Conservation (phyloP, 2,888 invertebrate species). For the Idaea aversata region DNA sequence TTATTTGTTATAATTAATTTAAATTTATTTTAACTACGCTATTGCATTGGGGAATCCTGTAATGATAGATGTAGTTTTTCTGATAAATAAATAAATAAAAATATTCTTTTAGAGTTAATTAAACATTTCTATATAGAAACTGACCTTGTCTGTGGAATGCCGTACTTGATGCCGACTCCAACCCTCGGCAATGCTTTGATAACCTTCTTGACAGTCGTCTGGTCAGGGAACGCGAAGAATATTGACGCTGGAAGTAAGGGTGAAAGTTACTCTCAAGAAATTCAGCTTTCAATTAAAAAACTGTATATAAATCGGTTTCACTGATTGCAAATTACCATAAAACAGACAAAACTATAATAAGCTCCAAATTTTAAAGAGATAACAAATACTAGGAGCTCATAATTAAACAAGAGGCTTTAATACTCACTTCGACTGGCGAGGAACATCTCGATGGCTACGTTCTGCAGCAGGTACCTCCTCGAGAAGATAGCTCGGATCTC, state of each 20-base stretch:
- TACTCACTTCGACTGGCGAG: constrained; percentile 97
- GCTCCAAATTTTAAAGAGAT: no score
- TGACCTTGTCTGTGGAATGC: constrained; percentile 97
- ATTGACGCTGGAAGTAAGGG: constrained; percentile 91
- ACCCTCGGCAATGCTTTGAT: constrained; percentile 98
- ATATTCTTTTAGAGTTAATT: not conserved
- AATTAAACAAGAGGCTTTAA: not conserved
- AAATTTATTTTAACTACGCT: no score
- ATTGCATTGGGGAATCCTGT: no score
- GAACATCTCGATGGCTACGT: constrained; percentile 98
- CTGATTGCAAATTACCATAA: no score
- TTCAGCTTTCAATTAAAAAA: not conserved
- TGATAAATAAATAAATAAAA: no score
- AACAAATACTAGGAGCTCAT: not conserved
- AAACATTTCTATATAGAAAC: constrained; percentile 31
- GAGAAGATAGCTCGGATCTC: constrained; percentile 99
- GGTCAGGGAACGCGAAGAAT: constrained; percentile 99
- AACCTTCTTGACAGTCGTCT: constrained; percentile 98
- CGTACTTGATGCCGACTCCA: constrained; percentile 99
- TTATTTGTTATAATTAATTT: no score
- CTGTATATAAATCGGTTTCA: no score
- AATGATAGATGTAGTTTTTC: no score
- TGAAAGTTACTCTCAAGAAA: constrained; percentile 2
- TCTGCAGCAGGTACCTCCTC: constrained; percentile 96
- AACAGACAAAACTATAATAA: no score